A percentile compares a stretch with the other conserved stretches of the same genome.
Evolutionary conservation across 2,888 invertebrate genomes (phyloP).

Genomic region (Drosophila dives): DNA sequence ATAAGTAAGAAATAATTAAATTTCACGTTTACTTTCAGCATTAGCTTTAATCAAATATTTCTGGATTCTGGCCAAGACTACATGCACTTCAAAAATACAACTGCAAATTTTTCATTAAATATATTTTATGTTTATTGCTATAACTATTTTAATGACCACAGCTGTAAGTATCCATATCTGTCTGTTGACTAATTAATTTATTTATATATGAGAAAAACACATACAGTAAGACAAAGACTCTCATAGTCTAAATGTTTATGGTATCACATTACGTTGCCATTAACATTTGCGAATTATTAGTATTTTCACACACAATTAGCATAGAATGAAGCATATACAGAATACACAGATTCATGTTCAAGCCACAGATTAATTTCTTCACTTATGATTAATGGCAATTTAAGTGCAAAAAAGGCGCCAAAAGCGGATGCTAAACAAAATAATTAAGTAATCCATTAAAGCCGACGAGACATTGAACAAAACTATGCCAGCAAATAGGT

Average conservation of each 20-base stretch:
- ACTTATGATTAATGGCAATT: constrained; percentile 68
- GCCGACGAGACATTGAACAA: constrained; percentile 20
- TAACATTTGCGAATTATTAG: constrained; percentile 33
- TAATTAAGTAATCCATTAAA: constrained; percentile 49
- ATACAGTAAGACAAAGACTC: constrained; percentile 20
- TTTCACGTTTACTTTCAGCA: not conserved
- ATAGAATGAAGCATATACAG: constrained; percentile 58
- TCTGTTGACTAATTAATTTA: constrained; percentile 70
- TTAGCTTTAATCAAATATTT: not conserved
- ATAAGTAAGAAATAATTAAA: no score
- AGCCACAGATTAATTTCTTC: constrained; percentile 10
- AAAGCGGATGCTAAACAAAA: constrained; percentile 45
- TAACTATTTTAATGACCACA: not conserved
- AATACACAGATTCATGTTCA: constrained; percentile 7
- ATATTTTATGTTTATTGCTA: not conserved
- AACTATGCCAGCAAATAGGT: constrained; percentile 11
- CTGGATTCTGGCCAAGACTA: not conserved
- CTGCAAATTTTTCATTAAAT: not conserved
- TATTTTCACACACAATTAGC: constrained; percentile 61
- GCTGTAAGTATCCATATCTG: not conserved
- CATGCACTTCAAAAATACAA: not conserved
- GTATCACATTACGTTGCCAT: constrained; percentile 65
- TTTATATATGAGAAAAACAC: constrained; percentile 62
- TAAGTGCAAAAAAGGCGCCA: constrained; percentile 34
- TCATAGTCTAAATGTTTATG: constrained; percentile 69